Percentiles rank a stretch among this genome's conserved stretches.
Conservation (phyloP, 2,797 vertebrate species). For the Chelidonichthys spinosus region DNA sequence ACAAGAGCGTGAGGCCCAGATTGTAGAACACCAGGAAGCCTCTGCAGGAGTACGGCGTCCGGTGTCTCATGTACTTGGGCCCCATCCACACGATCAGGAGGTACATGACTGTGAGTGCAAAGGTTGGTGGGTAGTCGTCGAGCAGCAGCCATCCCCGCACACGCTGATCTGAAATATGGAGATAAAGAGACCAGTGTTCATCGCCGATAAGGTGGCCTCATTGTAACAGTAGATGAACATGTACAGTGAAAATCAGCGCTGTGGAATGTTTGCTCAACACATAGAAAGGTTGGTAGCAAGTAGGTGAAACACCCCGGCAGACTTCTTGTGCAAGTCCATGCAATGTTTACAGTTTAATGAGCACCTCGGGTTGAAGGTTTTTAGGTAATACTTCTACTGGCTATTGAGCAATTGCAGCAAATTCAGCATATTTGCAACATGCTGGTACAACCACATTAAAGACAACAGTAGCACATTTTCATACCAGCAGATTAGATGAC, state of each 20-base stretch:
- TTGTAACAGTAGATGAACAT: conserved; percentile 9
- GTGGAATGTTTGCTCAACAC: conserved; percentile 40
- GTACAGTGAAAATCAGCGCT: conserved; percentile 1
- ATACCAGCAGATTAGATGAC: background rate
- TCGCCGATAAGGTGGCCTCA: conserved; percentile 3
- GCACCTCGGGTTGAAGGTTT: conserved; percentile 20
- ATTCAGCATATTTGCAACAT: background rate
- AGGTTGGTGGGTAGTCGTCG: conserved; percentile 92
- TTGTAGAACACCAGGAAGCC: conserved; percentile 93
- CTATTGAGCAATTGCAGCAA: conserved; percentile 1
- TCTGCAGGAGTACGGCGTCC: conserved; percentile 89
- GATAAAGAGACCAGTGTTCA: conserved; percentile 23
- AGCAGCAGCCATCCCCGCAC: conserved; percentile 95
- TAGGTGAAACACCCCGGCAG: conserved; percentile 9
- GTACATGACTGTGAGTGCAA: conserved; percentile 90
- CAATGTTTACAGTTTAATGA: background rate
- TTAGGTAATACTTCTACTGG: background rate
- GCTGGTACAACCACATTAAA: background rate
- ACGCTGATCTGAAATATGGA: conserved; percentile 88
- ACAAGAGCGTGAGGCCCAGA: conserved; percentile 91
- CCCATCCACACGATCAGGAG: conserved; percentile 95
- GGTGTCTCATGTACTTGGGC: conserved; percentile 94
- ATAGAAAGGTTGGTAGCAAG: conserved; percentile 4
- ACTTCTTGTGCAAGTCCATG: conserved; percentile 10
- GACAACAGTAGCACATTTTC: background rate